Percentiles rank a stretch among this genome's conserved stretches.
phyloP scores from a whole-genome alignment of 1,140 invertebrate species.

The Ceratitis capitata region DNA sequence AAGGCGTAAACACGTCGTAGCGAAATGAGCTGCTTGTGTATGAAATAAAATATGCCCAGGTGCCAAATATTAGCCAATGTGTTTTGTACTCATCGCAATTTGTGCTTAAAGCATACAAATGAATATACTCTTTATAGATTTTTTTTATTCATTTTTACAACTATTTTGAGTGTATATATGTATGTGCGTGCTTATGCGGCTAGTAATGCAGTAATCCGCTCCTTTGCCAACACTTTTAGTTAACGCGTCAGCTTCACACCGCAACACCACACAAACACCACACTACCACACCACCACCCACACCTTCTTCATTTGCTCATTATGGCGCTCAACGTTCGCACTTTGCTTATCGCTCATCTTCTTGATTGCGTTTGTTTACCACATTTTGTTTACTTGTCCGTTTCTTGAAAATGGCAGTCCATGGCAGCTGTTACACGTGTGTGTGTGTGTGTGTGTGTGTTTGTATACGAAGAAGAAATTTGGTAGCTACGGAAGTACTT shows the following conservation, averaged over 20 bases:
- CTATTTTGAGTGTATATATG: no score
- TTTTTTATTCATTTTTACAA: background rate
- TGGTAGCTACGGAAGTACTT: background rate
- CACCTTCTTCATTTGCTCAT: background rate
- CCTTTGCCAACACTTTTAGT: background rate
- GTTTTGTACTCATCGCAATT: background rate
- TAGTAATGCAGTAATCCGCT: background rate
- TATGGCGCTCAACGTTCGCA: background rate
- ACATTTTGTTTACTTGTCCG: conserved; percentile 7
- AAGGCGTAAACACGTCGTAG: conserved; percentile 12
- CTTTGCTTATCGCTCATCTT: conserved; percentile 20
- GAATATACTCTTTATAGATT: background rate
- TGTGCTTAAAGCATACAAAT: background rate
- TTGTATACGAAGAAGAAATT: background rate
- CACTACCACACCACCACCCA: background rate
- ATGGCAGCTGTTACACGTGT: background rate
- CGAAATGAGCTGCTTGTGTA: no score
- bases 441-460: background rate
- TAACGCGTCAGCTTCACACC: background rate
- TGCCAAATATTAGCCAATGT: conserved; percentile 10
- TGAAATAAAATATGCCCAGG: background rate
- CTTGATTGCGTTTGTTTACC: conserved; percentile 24
- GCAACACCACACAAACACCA: background rate
- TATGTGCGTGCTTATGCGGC: background rate
- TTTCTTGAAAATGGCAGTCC: background rate